Conservation (phyloP, 2,888 invertebrate species). For the Actias luna region DNA sequence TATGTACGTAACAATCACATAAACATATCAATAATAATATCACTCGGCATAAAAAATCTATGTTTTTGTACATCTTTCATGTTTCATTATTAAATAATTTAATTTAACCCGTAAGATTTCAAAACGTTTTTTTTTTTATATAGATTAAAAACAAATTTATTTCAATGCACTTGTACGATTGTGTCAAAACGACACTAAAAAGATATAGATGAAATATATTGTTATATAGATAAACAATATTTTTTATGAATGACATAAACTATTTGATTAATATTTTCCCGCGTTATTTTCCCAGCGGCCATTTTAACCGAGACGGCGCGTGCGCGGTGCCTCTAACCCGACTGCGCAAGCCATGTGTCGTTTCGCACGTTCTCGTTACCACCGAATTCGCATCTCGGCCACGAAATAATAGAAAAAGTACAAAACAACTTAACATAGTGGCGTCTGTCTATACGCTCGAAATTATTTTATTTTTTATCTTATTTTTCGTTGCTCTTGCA, state of each 20-base stretch:
- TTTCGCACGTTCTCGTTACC: slow-evolving; percentile 25
- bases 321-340: slow-evolving; percentile 46
- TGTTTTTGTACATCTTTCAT: slow-evolving; percentile 61
- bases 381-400: slow-evolving; percentile 32
- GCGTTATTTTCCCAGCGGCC: slow-evolving; percentile 50
- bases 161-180: background rate
- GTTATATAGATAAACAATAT: background rate
- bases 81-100: slow-evolving; percentile 10
- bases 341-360: slow-evolving; percentile 38
- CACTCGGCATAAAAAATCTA: slow-evolving; percentile 47
- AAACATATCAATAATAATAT: slow-evolving; percentile 38
- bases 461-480: slow-evolving; percentile 35
- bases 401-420: slow-evolving; percentile 37
- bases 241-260: slow-evolving; percentile 3
- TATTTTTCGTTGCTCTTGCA: slow-evolving; percentile 27
- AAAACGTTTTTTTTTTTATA: too few species aligned
- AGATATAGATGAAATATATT: slow-evolving; percentile 3
- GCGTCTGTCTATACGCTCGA: slow-evolving; percentile 26
- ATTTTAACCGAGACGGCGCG: slow-evolving; percentile 53
- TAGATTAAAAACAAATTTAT: background rate
- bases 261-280: slow-evolving; percentile 44
- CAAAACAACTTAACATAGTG: slow-evolving; percentile 19
- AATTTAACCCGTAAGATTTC: too few species aligned
- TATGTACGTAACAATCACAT: slow-evolving; percentile 41
- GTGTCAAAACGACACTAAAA: background rate